Evolutionary conservation across 2,797 vertebrate genomes (phyloP).

Genomic region (Dromococcyx pavoninus): DNA sequence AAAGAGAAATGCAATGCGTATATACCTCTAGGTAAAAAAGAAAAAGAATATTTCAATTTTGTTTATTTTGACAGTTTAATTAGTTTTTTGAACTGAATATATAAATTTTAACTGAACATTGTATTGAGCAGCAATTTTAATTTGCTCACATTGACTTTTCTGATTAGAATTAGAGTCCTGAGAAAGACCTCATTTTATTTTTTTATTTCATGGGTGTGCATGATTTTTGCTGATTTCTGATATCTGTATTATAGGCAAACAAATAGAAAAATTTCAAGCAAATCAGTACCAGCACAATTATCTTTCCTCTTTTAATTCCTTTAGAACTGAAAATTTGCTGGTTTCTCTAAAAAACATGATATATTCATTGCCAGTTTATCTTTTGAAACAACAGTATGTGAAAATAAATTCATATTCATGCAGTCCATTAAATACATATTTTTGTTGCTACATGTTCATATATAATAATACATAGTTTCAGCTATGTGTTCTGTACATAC

Average conservation of each 20-base stretch:
- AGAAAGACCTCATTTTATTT: not conserved
- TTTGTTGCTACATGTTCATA: not conserved
- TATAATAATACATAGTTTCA: not conserved
- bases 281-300: not conserved
- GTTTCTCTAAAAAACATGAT: not conserved
- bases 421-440: not conserved
- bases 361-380: not conserved
- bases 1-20: not conserved
- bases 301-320: not conserved
- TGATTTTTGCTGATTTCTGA: not conserved
- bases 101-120: constrained; percentile 2
- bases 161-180: not conserved
- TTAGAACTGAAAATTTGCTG: not conserved
- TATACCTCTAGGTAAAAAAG: not conserved
- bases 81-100: not conserved
- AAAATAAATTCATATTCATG: not conserved
- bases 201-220: not conserved
- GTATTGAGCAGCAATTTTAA: constrained; percentile 5
- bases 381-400: not conserved
- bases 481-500: not conserved
- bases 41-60: not conserved
- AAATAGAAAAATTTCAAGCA: not conserved
- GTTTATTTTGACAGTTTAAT: constrained; percentile 17
- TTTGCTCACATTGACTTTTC: not conserved
- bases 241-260: not conserved